These are phyloP conservation scores for Apogon hyalosoma DNA, from an alignment of 2,797 vertebrate species.

Conservation along the genomic window DNA sequence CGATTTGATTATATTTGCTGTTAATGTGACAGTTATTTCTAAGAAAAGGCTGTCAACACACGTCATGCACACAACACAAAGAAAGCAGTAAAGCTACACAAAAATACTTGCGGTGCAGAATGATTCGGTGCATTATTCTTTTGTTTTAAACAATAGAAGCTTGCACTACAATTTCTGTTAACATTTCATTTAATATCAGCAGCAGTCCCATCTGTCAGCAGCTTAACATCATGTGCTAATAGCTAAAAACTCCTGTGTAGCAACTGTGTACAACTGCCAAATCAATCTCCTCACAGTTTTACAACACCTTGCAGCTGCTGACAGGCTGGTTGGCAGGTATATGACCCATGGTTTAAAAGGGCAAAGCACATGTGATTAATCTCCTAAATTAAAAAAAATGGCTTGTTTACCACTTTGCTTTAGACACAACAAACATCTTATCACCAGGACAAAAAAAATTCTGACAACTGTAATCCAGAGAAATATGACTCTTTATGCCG, in stretches of 20 bases:
- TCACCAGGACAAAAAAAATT: slow-evolving; percentile 4
- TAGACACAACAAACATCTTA: slow-evolving; percentile 18
- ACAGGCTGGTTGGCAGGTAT: slow-evolving; percentile 57
- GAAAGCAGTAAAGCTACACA: neutral
- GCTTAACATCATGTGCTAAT: slow-evolving; percentile 27
- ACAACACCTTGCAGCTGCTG: slow-evolving; percentile 45
- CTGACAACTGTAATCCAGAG: slow-evolving; percentile 16
- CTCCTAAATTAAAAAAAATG: slow-evolving; percentile 25
- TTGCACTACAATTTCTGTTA: slow-evolving; percentile 2
- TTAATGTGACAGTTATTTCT: slow-evolving; percentile 17
- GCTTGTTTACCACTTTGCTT: slow-evolving; percentile 37
- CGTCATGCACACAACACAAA: neutral
- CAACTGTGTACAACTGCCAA: slow-evolving; percentile 37
- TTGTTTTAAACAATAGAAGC: slow-evolving; percentile 5
- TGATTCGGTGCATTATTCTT: neutral
- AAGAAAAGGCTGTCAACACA: neutral
- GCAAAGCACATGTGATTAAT: slow-evolving; percentile 51
- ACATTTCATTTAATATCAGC: slow-evolving; percentile 23
- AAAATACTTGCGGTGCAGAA: neutral
- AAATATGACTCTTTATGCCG: slow-evolving; percentile 16
- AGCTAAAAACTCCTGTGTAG: slow-evolving; percentile 31
- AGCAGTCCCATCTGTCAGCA: slow-evolving; percentile 19
- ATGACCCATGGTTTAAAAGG: slow-evolving; percentile 39
- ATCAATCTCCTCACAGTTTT: slow-evolving; percentile 45
- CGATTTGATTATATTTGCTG: slow-evolving; percentile 44